Conservation (phyloP, 2,888 invertebrate genomes). For the Cryptophagus acutangulus region DNA sequence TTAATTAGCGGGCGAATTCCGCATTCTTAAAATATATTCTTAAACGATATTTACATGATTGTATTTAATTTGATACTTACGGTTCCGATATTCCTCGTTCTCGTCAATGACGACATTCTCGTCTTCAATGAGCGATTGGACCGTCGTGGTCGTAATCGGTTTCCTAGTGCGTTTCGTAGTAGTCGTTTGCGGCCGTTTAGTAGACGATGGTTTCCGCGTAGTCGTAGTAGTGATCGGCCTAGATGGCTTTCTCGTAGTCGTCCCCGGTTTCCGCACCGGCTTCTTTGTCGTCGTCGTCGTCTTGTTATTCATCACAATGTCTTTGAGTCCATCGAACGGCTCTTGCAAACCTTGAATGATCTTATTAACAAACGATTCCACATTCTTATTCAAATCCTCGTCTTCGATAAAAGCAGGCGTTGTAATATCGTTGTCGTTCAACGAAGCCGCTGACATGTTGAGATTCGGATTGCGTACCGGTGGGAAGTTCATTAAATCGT, state of each 20-base stretch:
- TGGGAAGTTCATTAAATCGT: conserved; percentile 75
- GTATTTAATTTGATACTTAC: conserved; percentile 35
- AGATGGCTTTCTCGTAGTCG: conserved; percentile 33
- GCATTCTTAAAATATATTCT: conserved; percentile 64
- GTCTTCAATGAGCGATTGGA: conserved; percentile 46
- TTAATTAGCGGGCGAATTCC: conserved; percentile 78
- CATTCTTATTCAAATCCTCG: conserved; percentile 69
- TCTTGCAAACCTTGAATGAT: conserved; percentile 78
- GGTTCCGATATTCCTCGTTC: conserved; percentile 43
- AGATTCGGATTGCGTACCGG: conserved; percentile 80
- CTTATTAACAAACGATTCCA: conserved; percentile 76
- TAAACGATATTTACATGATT: conserved; percentile 3
- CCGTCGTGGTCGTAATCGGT: conserved; percentile 34
- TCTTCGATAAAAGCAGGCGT: conserved; percentile 76
- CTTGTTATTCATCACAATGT: conserved; percentile 61
- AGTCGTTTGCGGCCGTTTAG: conserved; percentile 35
- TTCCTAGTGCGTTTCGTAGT: conserved; percentile 41
- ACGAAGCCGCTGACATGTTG: conserved; percentile 60
- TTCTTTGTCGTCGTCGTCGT: conserved; percentile 42
- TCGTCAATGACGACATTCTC: conserved; percentile 21
- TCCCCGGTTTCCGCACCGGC: conserved; percentile 37
- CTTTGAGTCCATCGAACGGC: conserved; percentile 75
- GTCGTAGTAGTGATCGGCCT: conserved; percentile 21
- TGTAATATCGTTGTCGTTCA: conserved; percentile 62
- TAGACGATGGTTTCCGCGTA: conserved; percentile 36